Evolutionary conservation across 1,140 invertebrate genomes (phyloP), one percentile per base, ranked within the genome.

Genomic region (Leptinotarsa defecta): DNA sequence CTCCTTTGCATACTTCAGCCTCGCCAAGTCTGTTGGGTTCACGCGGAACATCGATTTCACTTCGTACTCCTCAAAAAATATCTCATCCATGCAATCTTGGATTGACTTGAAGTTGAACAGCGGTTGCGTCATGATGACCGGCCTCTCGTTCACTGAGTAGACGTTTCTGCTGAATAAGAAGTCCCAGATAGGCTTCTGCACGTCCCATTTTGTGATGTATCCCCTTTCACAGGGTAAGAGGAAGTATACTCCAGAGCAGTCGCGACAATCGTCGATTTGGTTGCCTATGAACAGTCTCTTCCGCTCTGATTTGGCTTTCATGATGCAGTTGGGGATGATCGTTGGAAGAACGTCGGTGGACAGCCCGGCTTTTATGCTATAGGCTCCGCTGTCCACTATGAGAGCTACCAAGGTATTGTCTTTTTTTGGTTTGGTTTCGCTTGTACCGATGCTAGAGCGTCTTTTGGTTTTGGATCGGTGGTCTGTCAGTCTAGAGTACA

Each of bases 31-130:
- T 0, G 91, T 89, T 3, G 94, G 89, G 83, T 96, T 97, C 34
- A 94, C 93, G 82, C 93, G 89, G 63, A 96, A 88, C 64, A 99
- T 87, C 8, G 93, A 92, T 70, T 94, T 90, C 82, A 97, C 96
- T 80, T 96, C 95, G 84, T 97, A 99, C 86, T 99, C 97, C 86
- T 99, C 98, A 87, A 99, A 99, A 73, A 99, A 94, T 77, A 99
- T 95, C 88, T 99, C 98, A 57, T 93, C 92, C 86, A 96, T 94
- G 15, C 92, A 94, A 86, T 99, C 96, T 87, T 98, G 95, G 68
- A 98, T 92, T 8, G 94, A 94, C 8, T 90, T 88, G 86, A 99
- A 99, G 86, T 99, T 98, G 84, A 97, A 97, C 78, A 94, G 90
- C 2, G 98, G 97, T 85, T 99, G 97, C 0, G 97, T 99, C 22